Evolutionary conservation across 2,797 vertebrate species (phyloP).

Genomic region (Rhinophrynus dorsalis): DNA sequence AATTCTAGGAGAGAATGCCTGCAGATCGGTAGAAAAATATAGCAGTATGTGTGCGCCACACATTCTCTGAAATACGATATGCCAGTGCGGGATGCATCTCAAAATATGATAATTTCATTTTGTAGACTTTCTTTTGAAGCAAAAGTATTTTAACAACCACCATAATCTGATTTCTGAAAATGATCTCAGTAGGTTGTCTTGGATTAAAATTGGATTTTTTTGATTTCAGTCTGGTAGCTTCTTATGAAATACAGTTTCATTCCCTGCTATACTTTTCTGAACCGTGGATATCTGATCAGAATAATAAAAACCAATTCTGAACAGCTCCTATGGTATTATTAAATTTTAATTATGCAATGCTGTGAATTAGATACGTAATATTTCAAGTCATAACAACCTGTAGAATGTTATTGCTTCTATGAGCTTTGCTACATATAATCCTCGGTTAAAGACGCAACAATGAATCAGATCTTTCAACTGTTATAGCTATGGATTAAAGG

Average conservation of each 20-base stretch:
- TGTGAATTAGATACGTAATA: slow-evolving; percentile 1
- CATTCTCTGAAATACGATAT: not conserved
- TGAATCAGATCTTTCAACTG: too few relatives aligned
- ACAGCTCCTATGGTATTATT: not conserved
- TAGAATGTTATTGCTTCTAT: not conserved
- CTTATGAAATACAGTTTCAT: slow-evolving; percentile 29
- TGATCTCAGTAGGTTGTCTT: slow-evolving; percentile 23
- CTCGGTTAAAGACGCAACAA: too few relatives aligned
- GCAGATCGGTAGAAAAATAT: not conserved
- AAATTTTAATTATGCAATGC: slow-evolving; percentile 8
- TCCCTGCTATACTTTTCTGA: not conserved
- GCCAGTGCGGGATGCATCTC: slow-evolving; percentile 13
- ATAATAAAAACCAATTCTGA: slow-evolving; percentile 6
- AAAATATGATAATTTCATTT: slow-evolving; percentile 37
- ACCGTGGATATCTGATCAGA: slow-evolving; percentile 24
- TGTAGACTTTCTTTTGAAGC: slow-evolving; percentile 28
- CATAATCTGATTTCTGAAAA: slow-evolving; percentile 42
- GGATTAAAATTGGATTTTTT: slow-evolving; percentile 41
- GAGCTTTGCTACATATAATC: too few relatives aligned
- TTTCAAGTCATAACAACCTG: not conserved
- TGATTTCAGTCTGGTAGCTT: slow-evolving; percentile 6
- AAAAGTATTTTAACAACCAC: slow-evolving; percentile 33
- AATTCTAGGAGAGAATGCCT: not conserved
- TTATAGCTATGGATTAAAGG: too few relatives aligned
- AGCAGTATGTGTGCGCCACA: not conserved